These are phyloP conservation scores for Zaprionus taronus DNA, from an alignment of 1,140 invertebrate species.

Conservation along the genomic window DNA sequence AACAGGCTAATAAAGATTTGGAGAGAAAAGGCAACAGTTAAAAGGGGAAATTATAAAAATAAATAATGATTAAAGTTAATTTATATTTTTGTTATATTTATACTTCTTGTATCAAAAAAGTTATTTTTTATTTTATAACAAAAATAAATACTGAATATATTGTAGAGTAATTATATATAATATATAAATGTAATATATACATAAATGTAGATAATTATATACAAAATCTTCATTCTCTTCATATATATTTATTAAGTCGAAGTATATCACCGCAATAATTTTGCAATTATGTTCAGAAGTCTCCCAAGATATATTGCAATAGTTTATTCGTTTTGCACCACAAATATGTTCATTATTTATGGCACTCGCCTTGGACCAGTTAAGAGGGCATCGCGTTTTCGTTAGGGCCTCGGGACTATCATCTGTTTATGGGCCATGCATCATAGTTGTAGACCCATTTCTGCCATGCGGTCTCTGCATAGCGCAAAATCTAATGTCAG, in stretches of 20 bases:
- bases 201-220: background rate
- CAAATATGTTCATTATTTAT: constrained; percentile 7
- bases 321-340: background rate
- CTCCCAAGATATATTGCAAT: background rate
- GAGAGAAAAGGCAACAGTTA: too few relatives aligned
- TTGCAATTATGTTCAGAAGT: background rate
- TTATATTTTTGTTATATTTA: background rate
- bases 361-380: background rate
- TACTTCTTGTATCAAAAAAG: too few relatives aligned
- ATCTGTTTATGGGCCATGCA: constrained; percentile 41
- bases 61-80: background rate
- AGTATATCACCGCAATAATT: background rate
- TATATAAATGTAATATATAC: too few relatives aligned
- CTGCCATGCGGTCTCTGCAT: constrained; percentile 52
- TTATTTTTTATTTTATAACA: too few relatives aligned
- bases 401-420: background rate
- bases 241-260: background rate
- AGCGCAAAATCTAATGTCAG: constrained; percentile 76
- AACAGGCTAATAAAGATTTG: background rate
- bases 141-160: too few relatives aligned
- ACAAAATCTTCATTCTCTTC: background rate
- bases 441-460: constrained; percentile 48
- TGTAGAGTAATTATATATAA: too few relatives aligned
- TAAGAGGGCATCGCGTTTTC: constrained; percentile 30
- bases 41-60: background rate